Evolutionary conservation across 2,113 vertebrate genomes (phyloP).

Genomic region (Halichoerus grypus): DNA sequence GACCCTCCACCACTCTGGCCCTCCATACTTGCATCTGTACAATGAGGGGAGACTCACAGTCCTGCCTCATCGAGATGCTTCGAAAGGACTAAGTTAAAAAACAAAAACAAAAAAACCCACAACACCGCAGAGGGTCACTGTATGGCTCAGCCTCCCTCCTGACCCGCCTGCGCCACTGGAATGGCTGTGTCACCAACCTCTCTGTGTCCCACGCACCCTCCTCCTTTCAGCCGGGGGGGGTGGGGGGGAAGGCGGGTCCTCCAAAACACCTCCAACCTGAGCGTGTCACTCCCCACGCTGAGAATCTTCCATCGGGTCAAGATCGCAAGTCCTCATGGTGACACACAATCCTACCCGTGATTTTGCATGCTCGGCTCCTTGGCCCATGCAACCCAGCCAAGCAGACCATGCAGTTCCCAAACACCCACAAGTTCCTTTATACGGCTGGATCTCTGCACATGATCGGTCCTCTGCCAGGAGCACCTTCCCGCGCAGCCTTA

Average conservation of each 20-base stretch:
- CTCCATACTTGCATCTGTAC: not conserved
- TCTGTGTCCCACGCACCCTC: too few species aligned
- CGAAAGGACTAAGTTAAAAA: not conserved
- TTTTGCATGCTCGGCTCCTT: not conserved
- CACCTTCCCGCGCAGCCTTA: not conserved
- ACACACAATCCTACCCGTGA: not conserved
- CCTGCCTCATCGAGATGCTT: rapidly evolving
- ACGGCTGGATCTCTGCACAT: rapidly evolving
- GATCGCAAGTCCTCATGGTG: not conserved
- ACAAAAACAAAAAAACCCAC: not conserved
- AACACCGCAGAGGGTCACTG: not conserved
- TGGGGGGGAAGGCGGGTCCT: not conserved
- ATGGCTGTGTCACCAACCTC: not conserved
- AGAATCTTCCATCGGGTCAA: not conserved
- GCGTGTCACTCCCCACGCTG: not conserved
- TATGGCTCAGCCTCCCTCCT: not conserved
- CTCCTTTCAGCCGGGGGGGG: not conserved
- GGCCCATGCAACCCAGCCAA: not conserved
- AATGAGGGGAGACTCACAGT: not conserved
- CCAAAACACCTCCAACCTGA: not conserved
- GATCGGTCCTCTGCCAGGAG: not conserved
- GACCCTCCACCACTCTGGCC: not conserved
- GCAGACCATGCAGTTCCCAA: not conserved
- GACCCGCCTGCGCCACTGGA: not conserved
- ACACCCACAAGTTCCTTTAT: not conserved